Percentiles rank a stretch among this genome's conserved stretches.
These are phyloP conservation scores for Eumacrocentrus americanus DNA, from an alignment of 2,888 invertebrate species.

Conservation along the genomic window DNA sequence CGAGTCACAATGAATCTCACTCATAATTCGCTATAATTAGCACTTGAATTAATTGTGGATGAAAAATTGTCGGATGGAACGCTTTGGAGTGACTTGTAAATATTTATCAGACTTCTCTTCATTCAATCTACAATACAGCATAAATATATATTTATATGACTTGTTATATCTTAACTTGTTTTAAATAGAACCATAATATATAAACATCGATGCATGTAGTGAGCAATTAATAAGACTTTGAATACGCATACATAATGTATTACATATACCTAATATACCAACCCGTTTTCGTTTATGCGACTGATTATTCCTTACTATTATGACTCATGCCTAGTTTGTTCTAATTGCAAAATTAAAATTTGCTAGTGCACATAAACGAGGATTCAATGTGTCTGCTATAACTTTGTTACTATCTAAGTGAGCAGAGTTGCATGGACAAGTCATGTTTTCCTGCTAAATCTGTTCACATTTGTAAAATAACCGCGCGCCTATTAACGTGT, in stretches of 20 bases:
- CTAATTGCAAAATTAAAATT: no score
- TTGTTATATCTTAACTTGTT: neutral
- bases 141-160: neutral
- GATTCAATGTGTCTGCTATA: no score
- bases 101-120: constrained; percentile 1
- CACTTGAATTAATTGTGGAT: neutral
- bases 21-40: no score
- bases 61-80: constrained; percentile 21
- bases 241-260: neutral
- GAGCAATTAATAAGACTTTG: constrained; percentile 27
- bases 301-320: neutral
- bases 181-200: constrained; percentile 7
- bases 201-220: constrained; percentile 27
- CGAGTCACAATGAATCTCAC: neutral
- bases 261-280: neutral
- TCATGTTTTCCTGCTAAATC: no score
- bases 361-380: no score
- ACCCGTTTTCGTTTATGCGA: constrained; percentile 14
- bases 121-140: neutral
- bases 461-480: neutral
- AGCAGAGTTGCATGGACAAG: neutral
- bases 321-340: no score
- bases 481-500: neutral
- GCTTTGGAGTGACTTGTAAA: constrained; percentile 16
- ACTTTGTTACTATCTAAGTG: neutral